phyloP scores from a whole-genome alignment of 2,797 vertebrate genomes.

The Pygocentrus nattereri region DNA sequence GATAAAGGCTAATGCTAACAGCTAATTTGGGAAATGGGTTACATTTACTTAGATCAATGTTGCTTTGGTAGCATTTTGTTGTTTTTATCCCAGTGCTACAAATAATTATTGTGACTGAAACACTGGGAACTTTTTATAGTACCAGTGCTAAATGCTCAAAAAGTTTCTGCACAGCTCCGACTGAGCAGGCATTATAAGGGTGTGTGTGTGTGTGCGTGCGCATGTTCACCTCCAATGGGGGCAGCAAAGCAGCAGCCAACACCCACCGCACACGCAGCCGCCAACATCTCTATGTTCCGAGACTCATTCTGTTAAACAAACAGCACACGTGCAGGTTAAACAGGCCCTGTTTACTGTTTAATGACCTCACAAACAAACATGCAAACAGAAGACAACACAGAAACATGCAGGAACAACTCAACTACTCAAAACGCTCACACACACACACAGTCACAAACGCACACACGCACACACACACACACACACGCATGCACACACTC shows the following conservation, averaged over 20 bases:
- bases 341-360: background rate
- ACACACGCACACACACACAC: constrained; percentile 54
- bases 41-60: too few species aligned
- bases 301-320: constrained; percentile 88
- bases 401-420: background rate
- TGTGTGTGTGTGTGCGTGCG: constrained; percentile 16
- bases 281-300: constrained; percentile 96
- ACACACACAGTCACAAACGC: constrained; percentile 52
- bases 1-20: too few species aligned
- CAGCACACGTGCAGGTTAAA: background rate
- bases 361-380: constrained; percentile 9
- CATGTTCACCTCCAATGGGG: constrained; percentile 90
- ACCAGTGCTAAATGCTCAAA: too few species aligned
- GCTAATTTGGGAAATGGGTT: too few species aligned
- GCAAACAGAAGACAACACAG: background rate
- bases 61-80: too few species aligned
- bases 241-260: constrained; percentile 97
- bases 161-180: too few species aligned
- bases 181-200: too few species aligned
- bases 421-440: background rate
- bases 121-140: too few species aligned
- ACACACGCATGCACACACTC: constrained; percentile 37
- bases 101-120: too few species aligned
- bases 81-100: too few species aligned
- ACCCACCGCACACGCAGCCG: constrained; percentile 93